phyloP scores from a whole-genome alignment of 2,888 invertebrate species.

The Glyphotaelius pellucidus region DNA sequence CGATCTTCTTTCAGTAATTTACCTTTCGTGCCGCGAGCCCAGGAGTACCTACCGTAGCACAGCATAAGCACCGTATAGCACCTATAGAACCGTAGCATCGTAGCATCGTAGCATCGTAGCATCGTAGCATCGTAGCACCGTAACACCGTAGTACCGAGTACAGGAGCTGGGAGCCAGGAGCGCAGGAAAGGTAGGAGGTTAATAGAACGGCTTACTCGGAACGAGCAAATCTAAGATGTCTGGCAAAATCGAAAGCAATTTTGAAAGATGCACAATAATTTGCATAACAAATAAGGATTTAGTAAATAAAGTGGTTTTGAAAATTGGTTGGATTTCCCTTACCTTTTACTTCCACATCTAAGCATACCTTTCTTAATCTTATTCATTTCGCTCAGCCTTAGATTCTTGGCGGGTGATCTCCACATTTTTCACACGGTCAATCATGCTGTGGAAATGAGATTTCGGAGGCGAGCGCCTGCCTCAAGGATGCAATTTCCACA shows the following conservation, averaged over 20 bases:
- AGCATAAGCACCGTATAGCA: too few relatives aligned
- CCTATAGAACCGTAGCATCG: too few relatives aligned
- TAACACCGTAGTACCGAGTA: too few relatives aligned
- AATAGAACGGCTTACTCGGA: neutral
- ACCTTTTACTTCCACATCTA: neutral
- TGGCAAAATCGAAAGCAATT: neutral
- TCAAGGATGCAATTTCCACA: too few relatives aligned
- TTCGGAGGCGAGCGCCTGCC: too few relatives aligned
- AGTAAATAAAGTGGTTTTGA: neutral
- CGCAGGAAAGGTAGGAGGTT: neutral
- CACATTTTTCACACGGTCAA: too few relatives aligned
- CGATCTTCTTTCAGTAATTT: slow-evolving; percentile 41
- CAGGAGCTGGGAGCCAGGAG: neutral
- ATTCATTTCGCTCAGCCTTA: too few relatives aligned
- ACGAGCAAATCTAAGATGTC: slow-evolving; percentile 9
- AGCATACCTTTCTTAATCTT: too few relatives aligned
- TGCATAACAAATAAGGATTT: neutral
- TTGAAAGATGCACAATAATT: slow-evolving; percentile 2
- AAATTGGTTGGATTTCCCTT: neutral
- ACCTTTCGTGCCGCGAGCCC: slow-evolving; percentile 12
- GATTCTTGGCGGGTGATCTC: too few relatives aligned
- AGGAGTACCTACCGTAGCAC: neutral
- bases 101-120: too few relatives aligned
- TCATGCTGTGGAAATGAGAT: too few relatives aligned
- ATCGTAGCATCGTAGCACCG: neutral